Base-by-base conservation (phyloP, 2,797 vertebrate species). In the Sebastes goodei region DNA sequence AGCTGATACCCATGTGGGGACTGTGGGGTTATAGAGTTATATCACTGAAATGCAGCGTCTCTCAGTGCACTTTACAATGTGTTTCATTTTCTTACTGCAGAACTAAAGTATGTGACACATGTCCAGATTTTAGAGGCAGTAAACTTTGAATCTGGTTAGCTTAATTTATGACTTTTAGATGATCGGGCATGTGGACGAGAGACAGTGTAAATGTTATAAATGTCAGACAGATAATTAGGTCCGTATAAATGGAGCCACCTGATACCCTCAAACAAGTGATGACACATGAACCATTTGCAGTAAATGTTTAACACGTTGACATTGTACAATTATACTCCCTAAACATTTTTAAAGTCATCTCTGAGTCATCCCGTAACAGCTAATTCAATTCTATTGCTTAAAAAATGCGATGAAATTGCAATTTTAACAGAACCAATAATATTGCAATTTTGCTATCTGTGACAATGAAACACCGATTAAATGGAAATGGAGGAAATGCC, bases 341-440 rank as follows among this genome's bases (percentile, higher is more conserved):
- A 60, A 74, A 64, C 42, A 21, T 38, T 74, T 75, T 74, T 68
- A 27, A 53, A 80, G 11, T 20, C 10, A 49, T 55, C 23, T 77
- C 61, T 5, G 61, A 56, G 17, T 38, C 74, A 71, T 65, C 55
- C 21, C 52, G 35, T 78, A 65, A 60, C 17, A n/a, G 42, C 32
- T 75, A 61, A 86, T 84, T 52, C 4, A 72, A 64, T 83, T 42
- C 72, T 32, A 33, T 33, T 59, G 55, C 27, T 76, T 49, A 46
- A 74, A 71, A 78, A 84, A 76, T 71, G 38, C 4, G 9, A 53
- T 80, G 35, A 83, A 87, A 76, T 80, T 81, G 53, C 71, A 78
- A 57, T 78, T 86, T 81, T 52, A 81, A 80, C 65, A 21, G 60
- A 85, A 67, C 66, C 83, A 89, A 88, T 86, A 84, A 81, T 35